phyloP scores from a whole-genome alignment of 2,113 vertebrate species.

The Aviceda subcristata region DNA sequence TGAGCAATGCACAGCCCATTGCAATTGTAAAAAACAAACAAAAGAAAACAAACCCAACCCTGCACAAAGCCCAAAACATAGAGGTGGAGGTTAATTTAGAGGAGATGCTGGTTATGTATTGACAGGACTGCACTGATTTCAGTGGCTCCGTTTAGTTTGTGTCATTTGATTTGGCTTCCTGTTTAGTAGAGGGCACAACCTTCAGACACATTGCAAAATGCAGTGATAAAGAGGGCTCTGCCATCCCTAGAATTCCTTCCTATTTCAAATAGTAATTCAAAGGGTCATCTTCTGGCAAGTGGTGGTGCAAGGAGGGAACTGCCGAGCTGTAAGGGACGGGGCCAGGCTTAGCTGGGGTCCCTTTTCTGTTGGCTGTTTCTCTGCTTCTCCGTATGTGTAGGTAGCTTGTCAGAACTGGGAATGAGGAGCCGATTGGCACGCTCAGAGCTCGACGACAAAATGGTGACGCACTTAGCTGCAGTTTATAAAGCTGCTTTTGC shows the following conservation, averaged over 20 bases:
- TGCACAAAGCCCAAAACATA: accelerated
- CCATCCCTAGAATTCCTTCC: neutral
- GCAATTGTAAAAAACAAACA: neutral
- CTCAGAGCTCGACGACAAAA: neutral
- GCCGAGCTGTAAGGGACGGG: neutral
- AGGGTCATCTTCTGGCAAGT: neutral
- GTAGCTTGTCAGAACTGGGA: neutral
- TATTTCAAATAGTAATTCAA: neutral
- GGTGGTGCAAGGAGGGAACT: neutral
- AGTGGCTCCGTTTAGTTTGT: neutral
- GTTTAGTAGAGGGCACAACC: neutral
- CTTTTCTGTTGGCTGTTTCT: neutral
- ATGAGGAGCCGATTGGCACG: accelerated
- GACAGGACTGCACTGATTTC: accelerated
- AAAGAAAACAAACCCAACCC: neutral
- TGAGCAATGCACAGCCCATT: neutral
- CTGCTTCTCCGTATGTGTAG: neutral
- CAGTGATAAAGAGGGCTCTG: neutral
- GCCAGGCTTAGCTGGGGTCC: neutral
- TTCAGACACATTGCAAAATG: neutral
- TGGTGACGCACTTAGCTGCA: neutral
- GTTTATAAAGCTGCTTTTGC: neutral
- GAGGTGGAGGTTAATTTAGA: neutral
- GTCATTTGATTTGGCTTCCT: neutral
- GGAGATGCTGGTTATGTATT: neutral